Base-by-base conservation (phyloP, 2,888 invertebrate species). In the Ochropacha duplaris region DNA sequence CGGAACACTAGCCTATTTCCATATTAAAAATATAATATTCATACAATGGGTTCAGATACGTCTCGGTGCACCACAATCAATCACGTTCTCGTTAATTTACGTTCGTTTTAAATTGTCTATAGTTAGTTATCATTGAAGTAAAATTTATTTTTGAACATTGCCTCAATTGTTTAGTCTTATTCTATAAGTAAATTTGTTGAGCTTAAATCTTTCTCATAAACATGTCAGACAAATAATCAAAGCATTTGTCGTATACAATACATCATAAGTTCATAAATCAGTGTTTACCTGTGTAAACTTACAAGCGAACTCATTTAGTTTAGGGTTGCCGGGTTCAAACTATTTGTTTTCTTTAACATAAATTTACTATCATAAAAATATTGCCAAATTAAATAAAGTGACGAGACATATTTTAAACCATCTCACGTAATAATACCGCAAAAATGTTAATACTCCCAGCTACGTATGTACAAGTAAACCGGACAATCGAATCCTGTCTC, bases 251-350 rank as follows among this genome's bases (percentile, higher is more conserved):
- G 44, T 44, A 44, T 19, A 44, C 44, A 44, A 19, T 6, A 44
- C 57, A 65, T n/a, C n/a, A n/a, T n/a, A 66, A n/a, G 44, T 68
- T 63, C 69, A 68, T 68, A 68, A 68, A 64, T 66, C 69, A 71
- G 62, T 26, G 44, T 44, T 22, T 39, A 39, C 44, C 54, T 28
- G 54, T 64, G 60, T 57, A 62, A 54, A 44, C 44, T 44, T 44
- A 16, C 44, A 44, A 9, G 19, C 44, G 44, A 44, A 39, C 16
- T 39, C 39, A 16, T 39, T 39, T 39, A 44, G 39, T 44, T 19
- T 44, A 44, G 44, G 44, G 44, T n/a, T 44, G 44, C 3, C 44
- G 9, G n/a, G 9, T 44, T 19, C 8, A 44, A 19, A 44, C 9
- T 19, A 44, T 6, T 19, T 19, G 19, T 12, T 31, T 31, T 31